Evolutionary conservation across 1,140 invertebrate genomes (phyloP), one percentile per base, ranked within the genome.

Genomic region (Bombus superbus): DNA sequence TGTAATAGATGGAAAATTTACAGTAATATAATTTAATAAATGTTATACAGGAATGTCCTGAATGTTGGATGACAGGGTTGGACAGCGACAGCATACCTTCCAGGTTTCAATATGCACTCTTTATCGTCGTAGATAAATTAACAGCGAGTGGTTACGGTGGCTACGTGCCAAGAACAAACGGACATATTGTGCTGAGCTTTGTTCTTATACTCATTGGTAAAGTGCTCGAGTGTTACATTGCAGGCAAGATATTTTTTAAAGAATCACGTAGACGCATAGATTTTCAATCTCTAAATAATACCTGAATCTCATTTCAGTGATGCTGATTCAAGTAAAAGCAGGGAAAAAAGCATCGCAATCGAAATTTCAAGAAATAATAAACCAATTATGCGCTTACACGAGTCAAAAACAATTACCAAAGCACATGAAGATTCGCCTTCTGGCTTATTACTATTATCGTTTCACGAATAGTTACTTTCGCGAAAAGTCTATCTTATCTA

Each of bases 391-490:
- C 8, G 93, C 94, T n/a, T 95, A 94, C 44, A 86, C 92, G 1
- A 90, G 83, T 28, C 93, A 95, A 62, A 95, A 95, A 59, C 94
- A 95, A 59, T 88, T 95, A 62, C 92, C 94, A 8, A 28, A 77
- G 11, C 90, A 93, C 40, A 95, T 95, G 89, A 94, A 92, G 40
- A 90, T 90, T 76, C 92, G 94, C 62, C 88, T 95, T 4, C 80
- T 93, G 28, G 85, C 89, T 42, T 94, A 93, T 85, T 95, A 95
- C 64, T 66, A 91, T 75, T 91, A 93, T 81, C 92, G 93, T 6
- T 95, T 94, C 66, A 88, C 90, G 73, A 92, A 94, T 18, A 93
- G 88, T 86, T 95, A 94, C 77, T 95, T 95, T 74, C 91, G 86
- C 6, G 92, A 94, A 69, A 93, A 92, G 57, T 91, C 83, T 28